These are phyloP conservation scores for Murina feae DNA, from an alignment of 2,113 vertebrate species.

Conservation along the genomic window DNA sequence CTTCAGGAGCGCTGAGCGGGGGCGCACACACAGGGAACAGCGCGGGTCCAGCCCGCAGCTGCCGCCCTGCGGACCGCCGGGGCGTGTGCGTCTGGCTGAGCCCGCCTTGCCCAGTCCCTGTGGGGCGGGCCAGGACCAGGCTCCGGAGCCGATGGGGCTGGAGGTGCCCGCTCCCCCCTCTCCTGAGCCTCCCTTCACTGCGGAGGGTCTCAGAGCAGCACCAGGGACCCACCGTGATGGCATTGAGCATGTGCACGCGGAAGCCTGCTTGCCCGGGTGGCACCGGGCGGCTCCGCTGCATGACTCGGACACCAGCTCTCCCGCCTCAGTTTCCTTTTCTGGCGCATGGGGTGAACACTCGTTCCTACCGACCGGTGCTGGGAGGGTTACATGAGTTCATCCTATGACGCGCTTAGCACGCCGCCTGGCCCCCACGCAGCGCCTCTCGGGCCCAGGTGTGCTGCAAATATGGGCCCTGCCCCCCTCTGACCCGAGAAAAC, in stretches of 20 bases:
- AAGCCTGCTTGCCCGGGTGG: too few species aligned
- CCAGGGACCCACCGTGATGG: not conserved
- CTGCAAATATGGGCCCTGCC: too few species aligned
- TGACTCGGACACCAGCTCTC: not conserved
- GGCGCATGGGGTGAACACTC: accelerated
- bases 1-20: not conserved
- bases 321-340: not conserved
- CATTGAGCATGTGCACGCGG: accelerated
- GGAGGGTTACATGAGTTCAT: not conserved
- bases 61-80: not conserved
- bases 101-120: not conserved
- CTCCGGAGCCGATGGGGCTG: not conserved
- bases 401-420: accelerated
- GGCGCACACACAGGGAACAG: accelerated
- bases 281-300: not conserved
- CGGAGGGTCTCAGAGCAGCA: not conserved
- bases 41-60: not conserved
- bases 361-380: accelerated
- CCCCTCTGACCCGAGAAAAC: not conserved
- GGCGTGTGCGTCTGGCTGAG: not conserved
- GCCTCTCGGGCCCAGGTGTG: accelerated
- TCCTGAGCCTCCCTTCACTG: not conserved
- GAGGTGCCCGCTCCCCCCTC: not conserved
- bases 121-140: not conserved
- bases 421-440: accelerated